These are phyloP conservation scores for Butorides virescens DNA, from an alignment of 2,113 vertebrate species.

Conservation along the genomic window DNA sequence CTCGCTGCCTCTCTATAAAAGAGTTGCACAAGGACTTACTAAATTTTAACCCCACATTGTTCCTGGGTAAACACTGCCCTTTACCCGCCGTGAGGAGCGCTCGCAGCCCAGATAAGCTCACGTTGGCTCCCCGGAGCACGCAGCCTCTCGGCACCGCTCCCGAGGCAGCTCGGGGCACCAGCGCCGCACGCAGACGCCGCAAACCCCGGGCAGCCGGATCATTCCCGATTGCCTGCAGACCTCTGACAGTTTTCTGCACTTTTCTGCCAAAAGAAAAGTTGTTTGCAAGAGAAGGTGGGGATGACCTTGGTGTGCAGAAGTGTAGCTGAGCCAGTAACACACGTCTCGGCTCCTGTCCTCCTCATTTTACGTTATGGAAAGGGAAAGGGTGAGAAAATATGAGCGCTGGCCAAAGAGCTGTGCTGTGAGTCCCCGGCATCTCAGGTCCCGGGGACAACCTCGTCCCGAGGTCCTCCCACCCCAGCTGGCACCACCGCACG, in stretches of 20 bases:
- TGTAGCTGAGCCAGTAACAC: background rate
- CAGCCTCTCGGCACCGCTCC: background rate
- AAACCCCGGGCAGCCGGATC: background rate
- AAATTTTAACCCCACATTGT: conserved; percentile 42
- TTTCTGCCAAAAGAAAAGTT: background rate
- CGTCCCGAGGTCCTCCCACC: background rate
- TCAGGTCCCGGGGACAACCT: background rate
- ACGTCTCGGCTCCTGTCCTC: background rate
- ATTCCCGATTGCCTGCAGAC: background rate
- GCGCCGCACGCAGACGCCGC: background rate
- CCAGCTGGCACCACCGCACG: background rate
- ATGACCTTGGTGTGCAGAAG: background rate
- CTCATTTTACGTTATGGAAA: background rate
- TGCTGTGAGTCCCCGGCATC: background rate
- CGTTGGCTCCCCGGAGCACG: background rate
- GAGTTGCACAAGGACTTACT: conserved; percentile 46
- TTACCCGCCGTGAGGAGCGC: rapidly evolving
- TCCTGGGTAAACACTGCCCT: conserved; percentile 18
- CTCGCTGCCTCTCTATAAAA: conserved; percentile 14
- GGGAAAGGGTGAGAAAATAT: background rate
- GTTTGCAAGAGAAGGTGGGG: background rate
- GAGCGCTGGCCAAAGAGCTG: background rate
- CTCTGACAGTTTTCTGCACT: background rate
- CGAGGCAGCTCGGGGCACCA: background rate
- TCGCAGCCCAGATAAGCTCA: background rate